phyloP scores from a whole-genome alignment of 2,888 invertebrate genomes.

The Stictocephala bisonia region DNA sequence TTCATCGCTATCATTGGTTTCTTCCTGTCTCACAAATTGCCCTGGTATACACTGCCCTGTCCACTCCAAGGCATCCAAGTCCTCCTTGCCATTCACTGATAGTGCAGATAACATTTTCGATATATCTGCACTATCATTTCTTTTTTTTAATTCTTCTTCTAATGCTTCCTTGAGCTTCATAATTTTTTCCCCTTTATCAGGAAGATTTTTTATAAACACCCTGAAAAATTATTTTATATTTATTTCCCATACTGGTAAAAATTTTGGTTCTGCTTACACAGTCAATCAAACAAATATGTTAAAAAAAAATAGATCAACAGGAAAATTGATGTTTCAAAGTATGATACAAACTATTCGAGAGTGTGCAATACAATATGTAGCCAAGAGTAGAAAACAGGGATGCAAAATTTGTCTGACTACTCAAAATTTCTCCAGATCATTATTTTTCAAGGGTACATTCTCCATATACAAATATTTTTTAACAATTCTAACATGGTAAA shows the following conservation, averaged over 20 bases:
- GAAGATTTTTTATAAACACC: conserved; percentile 68
- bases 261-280: conserved; percentile 22
- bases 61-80: conserved; percentile 72
- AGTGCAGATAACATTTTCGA: conserved; percentile 68
- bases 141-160: conserved; percentile 66
- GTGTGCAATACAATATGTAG: too few relatives aligned
- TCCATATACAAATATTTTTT: too few relatives aligned
- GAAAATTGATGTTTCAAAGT: too few relatives aligned
- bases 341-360: too few relatives aligned
- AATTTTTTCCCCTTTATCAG: conserved; percentile 73
- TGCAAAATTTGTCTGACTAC: too few relatives aligned
- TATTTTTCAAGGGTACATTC: too few relatives aligned
- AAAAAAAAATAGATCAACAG: too few relatives aligned
- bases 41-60: conserved; percentile 65
- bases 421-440: too few relatives aligned
- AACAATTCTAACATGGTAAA: too few relatives aligned
- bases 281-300: too few relatives aligned
- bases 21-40: conserved; percentile 50
- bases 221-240: conserved; percentile 64
- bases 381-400: too few relatives aligned
- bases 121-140: conserved; percentile 68
- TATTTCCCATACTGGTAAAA: background rate
- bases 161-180: conserved; percentile 67
- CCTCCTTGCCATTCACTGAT: conserved; percentile 67
- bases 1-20: conserved; percentile 66